phyloP scores from a whole-genome alignment of 2,797 vertebrate genomes.

The Anguilla pacifica region DNA sequence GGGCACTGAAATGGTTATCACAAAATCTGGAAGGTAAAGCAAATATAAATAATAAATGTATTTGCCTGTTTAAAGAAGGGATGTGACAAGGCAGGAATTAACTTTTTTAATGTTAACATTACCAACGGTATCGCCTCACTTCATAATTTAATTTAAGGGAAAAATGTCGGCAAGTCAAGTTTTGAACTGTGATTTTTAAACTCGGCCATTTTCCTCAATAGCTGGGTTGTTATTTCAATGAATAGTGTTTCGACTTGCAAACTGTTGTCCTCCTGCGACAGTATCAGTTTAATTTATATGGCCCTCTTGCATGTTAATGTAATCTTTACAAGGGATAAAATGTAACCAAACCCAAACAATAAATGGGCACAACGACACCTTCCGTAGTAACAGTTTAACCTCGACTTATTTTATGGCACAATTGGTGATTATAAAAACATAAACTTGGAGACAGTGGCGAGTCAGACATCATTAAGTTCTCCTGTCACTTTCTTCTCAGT shows the following conservation, averaged over 20 bases:
- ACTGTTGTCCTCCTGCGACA: background rate
- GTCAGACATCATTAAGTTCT: background rate
- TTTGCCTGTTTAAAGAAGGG: background rate
- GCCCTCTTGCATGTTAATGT: conserved; percentile 23
- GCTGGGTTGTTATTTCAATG: background rate
- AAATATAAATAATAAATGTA: background rate
- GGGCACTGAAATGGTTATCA: conserved; percentile 96
- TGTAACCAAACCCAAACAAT: conserved; percentile 31
- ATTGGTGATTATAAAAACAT: conserved; percentile 43
- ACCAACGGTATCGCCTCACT: conserved; percentile 27
- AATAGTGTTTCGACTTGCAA: background rate
- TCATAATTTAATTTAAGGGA: background rate
- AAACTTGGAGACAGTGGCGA: conserved; percentile 20
- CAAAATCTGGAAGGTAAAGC: conserved; percentile 91
- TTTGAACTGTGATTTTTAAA: background rate
- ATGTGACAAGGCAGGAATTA: background rate
- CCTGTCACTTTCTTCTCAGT: background rate
- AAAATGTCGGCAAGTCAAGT: background rate
- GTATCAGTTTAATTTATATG: conserved; percentile 21
- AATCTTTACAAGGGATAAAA: conserved; percentile 34
- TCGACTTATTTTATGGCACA: conserved; percentile 47
- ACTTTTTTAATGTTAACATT: conserved; percentile 54
- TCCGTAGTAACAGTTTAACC: conserved; percentile 50
- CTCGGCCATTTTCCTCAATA: background rate
- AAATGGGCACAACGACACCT: conserved; percentile 44